Conservation (phyloP, 2,888 invertebrate species). For the Dioctria linearis region DNA sequence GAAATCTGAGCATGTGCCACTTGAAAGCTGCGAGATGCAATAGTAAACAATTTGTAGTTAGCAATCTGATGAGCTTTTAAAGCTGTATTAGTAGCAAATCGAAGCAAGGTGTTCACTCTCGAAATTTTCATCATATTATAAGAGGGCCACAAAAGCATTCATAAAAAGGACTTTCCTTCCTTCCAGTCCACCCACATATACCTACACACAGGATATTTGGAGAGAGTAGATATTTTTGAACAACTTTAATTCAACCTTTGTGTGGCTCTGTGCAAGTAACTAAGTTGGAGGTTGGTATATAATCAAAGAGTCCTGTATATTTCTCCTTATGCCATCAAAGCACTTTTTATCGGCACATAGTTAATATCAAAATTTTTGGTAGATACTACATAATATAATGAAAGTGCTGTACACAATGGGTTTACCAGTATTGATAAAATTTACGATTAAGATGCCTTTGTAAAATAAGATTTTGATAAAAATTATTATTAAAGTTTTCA, state of each 20-base stretch:
- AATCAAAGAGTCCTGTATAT: not conserved
- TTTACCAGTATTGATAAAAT: not conserved
- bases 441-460: not conserved
- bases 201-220: conserved; percentile 2
- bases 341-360: conserved; percentile 1
- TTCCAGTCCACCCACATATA: not conserved
- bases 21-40: conserved; percentile 38
- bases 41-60: conserved; percentile 43
- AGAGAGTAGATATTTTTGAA: not conserved
- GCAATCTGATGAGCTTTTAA: conserved; percentile 13
- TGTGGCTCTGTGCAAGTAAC: not conserved
- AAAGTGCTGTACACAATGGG: not conserved
- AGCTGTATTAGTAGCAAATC: conserved; percentile 28
- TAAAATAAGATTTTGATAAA: not conserved
- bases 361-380: conserved; percentile 23
- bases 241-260: conserved; percentile 41
- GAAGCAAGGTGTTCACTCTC: not conserved
- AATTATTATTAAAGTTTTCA: not conserved
- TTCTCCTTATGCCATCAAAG: conserved; percentile 13
- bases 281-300: not conserved
- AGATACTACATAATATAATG: not conserved
- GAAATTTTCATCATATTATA: too few species aligned
- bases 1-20: conserved; percentile 47
- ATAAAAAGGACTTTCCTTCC: too few species aligned
- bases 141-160: too few species aligned